Evolutionary conservation across 2,797 vertebrate species (phyloP).

Genomic region (Aphelocoma californica): DNA sequence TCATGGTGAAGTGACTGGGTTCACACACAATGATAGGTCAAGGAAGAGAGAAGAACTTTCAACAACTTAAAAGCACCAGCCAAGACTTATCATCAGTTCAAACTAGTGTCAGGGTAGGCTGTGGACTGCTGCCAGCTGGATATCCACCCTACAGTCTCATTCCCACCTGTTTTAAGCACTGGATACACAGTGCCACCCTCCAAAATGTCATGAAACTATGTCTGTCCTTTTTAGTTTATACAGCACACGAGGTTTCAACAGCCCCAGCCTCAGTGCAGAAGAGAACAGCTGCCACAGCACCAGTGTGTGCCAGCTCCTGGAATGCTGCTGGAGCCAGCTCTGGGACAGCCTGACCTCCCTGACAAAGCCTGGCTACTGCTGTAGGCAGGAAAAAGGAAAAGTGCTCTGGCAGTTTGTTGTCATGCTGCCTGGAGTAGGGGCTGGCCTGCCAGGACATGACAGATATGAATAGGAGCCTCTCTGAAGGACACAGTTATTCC

Average conservation of each 20-base stretch:
- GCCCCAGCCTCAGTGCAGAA: neutral
- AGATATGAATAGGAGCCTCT: neutral
- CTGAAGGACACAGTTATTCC: neutral
- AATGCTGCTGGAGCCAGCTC: neutral
- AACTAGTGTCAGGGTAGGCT: neutral
- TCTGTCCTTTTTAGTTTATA: neutral
- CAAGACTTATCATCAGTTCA: neutral
- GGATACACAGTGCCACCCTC: neutral
- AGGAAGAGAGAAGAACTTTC: neutral
- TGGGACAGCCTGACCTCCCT: neutral
- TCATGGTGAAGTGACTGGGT: accelerated
- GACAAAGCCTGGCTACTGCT: neutral
- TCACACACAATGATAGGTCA: neutral
- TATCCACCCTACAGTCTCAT: neutral
- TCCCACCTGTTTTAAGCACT: neutral
- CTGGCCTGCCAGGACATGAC: neutral
- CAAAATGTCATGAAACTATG: neutral
- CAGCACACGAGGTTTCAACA: neutral
- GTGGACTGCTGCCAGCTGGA: neutral
- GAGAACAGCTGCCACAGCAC: neutral
- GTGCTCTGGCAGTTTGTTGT: neutral
- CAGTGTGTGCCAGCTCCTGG: neutral
- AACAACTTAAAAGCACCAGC: neutral
- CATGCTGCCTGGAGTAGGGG: neutral
- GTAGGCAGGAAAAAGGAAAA: neutral